phyloP scores from a whole-genome alignment of 2,888 invertebrate species.

The Pyrrhosoma nymphula region DNA sequence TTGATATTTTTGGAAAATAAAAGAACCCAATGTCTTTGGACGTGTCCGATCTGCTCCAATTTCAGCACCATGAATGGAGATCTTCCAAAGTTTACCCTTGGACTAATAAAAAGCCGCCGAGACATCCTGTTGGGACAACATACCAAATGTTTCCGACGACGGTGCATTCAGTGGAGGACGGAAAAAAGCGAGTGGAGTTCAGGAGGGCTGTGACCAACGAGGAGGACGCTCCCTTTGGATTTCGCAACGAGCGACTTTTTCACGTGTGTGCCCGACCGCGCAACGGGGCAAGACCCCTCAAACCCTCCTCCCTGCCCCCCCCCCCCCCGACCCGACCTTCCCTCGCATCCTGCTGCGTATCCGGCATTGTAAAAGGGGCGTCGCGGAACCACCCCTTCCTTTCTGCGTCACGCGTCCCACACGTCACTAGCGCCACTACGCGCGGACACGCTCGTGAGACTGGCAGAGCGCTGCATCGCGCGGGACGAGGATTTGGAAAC shows the following conservation, averaged over 20 bases:
- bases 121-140: not conserved
- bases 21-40: no score
- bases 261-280: not conserved
- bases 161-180: not conserved
- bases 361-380: not conserved
- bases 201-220: not conserved
- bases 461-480: not conserved
- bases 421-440: conserved; percentile 10
- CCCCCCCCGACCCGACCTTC: not conserved
- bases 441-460: not conserved
- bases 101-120: no score
- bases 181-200: not conserved
- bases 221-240: not conserved
- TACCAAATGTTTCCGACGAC: not conserved
- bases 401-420: not conserved
- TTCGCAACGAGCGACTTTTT: not conserved
- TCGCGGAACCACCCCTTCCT: not conserved
- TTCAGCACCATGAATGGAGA: no score
- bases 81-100: no score
- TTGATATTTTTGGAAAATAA: no score
- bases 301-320: not conserved
- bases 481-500: conserved; percentile 50
- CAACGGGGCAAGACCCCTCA: not conserved
- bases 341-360: conserved; percentile 44
- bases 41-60: no score